Conservation (phyloP, 2,888 invertebrate species). For the Eristalinus aeneus region DNA sequence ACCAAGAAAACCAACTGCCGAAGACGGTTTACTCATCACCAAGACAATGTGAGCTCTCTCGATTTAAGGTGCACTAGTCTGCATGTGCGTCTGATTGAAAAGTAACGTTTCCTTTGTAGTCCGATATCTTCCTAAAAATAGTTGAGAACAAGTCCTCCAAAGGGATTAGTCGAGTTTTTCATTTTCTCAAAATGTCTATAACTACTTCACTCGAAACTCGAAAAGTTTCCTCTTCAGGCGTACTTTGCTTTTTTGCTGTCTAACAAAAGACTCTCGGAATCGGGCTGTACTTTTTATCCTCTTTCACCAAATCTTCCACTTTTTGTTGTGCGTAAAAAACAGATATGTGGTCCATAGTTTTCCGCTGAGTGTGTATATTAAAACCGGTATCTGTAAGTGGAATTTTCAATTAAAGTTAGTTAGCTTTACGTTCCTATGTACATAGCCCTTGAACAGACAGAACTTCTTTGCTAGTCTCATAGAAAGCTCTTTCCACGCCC, state of each 20-base stretch:
- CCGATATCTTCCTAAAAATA: conserved; percentile 15
- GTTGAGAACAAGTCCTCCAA: conserved; percentile 61
- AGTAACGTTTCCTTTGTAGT: not conserved
- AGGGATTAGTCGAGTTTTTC: conserved; percentile 60
- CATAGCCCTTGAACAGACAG: not conserved
- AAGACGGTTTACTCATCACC: too few species aligned
- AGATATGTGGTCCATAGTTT: conserved; percentile 37
- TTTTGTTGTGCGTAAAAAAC: not conserved
- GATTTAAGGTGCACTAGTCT: too few species aligned
- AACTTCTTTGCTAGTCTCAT: conserved; percentile 58
- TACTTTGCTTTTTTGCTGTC: conserved; percentile 21
- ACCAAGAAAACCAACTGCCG: too few species aligned
- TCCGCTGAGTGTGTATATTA: not conserved
- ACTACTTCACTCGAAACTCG: conserved; percentile 29
- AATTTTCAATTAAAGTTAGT: conserved; percentile 42
- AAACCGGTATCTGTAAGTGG: conserved; percentile 25
- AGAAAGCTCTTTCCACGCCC: not conserved
- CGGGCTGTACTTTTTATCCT: not conserved
- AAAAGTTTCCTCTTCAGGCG: conserved; percentile 58
- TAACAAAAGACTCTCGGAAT: not conserved
- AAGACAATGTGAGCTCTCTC: too few species aligned
- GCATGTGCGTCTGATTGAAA: not conserved
- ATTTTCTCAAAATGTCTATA: not conserved
- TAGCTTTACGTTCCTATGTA: not conserved
- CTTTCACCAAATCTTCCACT: not conserved